Evolutionary conservation across 1,140 invertebrate genomes (phyloP).

Genomic region (Agrilus planipennis): DNA sequence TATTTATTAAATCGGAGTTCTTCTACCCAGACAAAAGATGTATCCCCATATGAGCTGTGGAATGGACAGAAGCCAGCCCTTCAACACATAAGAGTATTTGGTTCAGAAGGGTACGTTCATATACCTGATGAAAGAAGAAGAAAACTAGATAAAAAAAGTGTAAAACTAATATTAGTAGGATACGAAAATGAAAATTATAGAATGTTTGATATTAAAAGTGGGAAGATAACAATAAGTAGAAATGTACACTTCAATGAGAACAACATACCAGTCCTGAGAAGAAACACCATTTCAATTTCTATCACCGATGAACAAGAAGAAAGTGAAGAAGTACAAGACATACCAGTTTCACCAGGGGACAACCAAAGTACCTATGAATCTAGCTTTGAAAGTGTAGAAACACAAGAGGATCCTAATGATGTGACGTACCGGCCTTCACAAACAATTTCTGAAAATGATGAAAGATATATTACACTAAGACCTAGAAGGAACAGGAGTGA

Average conservation of each 20-base stretch:
- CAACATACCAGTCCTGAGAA: not conserved
- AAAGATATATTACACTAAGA: not conserved
- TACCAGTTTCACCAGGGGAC: too few species aligned
- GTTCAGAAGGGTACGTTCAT: constrained; percentile 18
- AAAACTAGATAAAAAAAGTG: constrained; percentile 15
- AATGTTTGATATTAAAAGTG: constrained; percentile 16
- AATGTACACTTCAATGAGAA: constrained; percentile 5
- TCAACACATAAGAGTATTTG: constrained; percentile 24
- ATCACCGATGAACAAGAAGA: too few species aligned
- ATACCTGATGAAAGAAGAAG: constrained; percentile 14
- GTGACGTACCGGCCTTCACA: not conserved
- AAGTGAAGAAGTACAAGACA: too few species aligned
- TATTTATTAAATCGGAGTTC: constrained; percentile 34
- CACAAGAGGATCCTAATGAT: not conserved
- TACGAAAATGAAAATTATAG: constrained; percentile 12
- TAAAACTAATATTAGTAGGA: constrained; percentile 14
- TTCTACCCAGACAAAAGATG: constrained; percentile 8
- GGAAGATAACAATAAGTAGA: constrained; percentile 11
- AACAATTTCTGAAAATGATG: not conserved
- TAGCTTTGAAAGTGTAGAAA: not conserved
- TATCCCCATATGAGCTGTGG: constrained; percentile 15
- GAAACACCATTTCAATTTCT: not conserved
- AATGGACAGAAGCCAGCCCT: constrained; percentile 13
- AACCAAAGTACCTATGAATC: constrained; percentile 8
- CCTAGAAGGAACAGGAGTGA: not conserved